These are phyloP conservation scores for Rhodophaea formosa DNA, from an alignment of 2,888 invertebrate species.

Conservation along the genomic window DNA sequence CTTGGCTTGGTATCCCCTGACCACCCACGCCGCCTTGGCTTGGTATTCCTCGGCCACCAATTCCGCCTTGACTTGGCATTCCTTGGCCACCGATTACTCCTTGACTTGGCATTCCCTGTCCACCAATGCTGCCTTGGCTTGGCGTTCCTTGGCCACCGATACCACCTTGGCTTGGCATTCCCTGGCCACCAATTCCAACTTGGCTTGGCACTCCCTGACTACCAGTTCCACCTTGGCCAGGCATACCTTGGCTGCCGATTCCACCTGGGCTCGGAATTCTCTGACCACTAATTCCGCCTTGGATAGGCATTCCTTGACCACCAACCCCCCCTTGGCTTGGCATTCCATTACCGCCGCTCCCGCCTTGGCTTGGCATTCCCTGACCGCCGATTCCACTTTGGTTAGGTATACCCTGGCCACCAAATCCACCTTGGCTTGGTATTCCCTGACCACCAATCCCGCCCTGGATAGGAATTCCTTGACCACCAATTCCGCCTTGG, in stretches of 20 bases:
- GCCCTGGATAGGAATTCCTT: background rate
- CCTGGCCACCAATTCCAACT: background rate
- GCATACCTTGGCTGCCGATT: conserved; percentile 10
- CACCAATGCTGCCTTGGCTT: conserved; percentile 20
- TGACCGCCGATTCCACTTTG: background rate
- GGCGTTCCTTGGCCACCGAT: conserved; percentile 23
- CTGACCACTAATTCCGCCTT: conserved; percentile 20
- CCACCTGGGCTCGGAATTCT: conserved; percentile 14
- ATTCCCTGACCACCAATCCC: background rate
- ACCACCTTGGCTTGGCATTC: conserved; percentile 21
- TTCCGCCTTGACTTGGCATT: conserved; percentile 16
- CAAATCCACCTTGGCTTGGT: conserved; percentile 21
- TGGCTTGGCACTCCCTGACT: conserved; percentile 15
- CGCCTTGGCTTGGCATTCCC: background rate
- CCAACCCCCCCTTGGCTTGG: conserved; percentile 22
- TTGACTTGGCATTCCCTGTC: conserved; percentile 18
- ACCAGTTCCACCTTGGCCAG: conserved; percentile 3
- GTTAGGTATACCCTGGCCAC: conserved; percentile 8
- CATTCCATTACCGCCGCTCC: conserved; percentile 12
- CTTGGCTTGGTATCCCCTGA: background rate
- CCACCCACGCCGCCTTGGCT: conserved; percentile 18
- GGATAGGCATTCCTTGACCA: conserved; percentile 20
- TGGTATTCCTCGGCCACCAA: conserved; percentile 21
- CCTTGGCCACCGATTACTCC: conserved; percentile 2
- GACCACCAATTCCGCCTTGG: background rate